Percentiles rank a stretch among this genome's conserved stretches.
These are phyloP conservation scores for Cervus canadensis DNA, from an alignment of 2,113 vertebrate species.

Conservation along the genomic window DNA sequence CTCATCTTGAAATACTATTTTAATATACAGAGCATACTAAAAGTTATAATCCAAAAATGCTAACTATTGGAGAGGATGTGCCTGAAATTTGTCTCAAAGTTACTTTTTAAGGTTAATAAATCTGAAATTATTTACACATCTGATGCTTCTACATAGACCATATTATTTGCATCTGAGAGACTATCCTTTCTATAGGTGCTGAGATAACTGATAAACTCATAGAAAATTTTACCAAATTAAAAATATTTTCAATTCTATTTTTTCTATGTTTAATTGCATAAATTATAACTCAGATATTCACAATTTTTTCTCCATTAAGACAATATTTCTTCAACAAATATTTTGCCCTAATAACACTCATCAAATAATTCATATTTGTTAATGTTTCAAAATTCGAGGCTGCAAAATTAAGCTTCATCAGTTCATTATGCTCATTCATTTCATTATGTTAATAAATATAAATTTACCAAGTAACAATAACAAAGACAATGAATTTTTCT, in stretches of 20 bases:
- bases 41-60: background rate
- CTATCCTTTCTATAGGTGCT: background rate
- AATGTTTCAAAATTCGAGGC: background rate
- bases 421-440: background rate
- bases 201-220: background rate
- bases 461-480: background rate
- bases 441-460: background rate
- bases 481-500: background rate
- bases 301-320: background rate
- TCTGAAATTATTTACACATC: background rate
- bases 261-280: background rate
- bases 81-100: background rate
- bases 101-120: background rate
- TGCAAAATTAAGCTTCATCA: background rate
- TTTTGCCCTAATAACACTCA: background rate
- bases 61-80: background rate
- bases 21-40: background rate
- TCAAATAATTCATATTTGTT: background rate
- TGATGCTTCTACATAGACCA: background rate
- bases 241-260: background rate
- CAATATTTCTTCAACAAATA: background rate
- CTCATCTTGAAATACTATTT: background rate
- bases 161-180: background rate
- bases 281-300: background rate
- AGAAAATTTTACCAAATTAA: background rate